Conservation (phyloP, 2,888 invertebrate genomes). For the Xiphydria camelus region DNA sequence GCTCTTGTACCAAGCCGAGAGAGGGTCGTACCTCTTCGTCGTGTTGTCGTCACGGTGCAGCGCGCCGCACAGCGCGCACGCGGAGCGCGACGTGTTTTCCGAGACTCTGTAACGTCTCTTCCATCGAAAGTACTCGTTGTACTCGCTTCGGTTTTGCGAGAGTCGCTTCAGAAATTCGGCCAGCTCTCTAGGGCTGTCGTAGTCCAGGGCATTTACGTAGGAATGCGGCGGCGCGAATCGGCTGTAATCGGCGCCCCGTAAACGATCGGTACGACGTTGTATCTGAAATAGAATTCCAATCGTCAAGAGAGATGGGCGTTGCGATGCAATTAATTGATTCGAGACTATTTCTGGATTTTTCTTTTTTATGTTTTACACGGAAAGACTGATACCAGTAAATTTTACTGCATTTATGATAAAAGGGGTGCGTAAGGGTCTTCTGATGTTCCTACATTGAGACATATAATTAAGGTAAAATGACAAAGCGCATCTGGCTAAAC, state of each 20-base stretch:
- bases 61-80: constrained; percentile 64
- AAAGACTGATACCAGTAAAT: too few relatives aligned
- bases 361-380: too few relatives aligned
- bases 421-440: too few relatives aligned
- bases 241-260: constrained; percentile 71
- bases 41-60: constrained; percentile 49
- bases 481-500: too few relatives aligned
- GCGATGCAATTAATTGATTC: too few relatives aligned
- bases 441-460: too few relatives aligned
- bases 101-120: constrained; percentile 62
- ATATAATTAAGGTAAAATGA: too few relatives aligned
- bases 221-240: constrained; percentile 65
- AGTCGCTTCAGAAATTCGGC: constrained; percentile 63
- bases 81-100: constrained; percentile 59
- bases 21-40: constrained; percentile 21
- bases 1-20: constrained; percentile 37
- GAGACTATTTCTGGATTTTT: too few relatives aligned
- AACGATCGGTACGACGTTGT: constrained; percentile 66
- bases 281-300: constrained; percentile 29
- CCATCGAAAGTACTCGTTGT: constrained; percentile 71
- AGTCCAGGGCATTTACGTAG: constrained; percentile 69
- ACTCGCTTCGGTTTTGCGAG: constrained; percentile 61
- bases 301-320: neutral
- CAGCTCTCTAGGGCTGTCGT: constrained; percentile 62
- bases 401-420: too few relatives aligned